Evolutionary conservation across 1,140 invertebrate genomes (phyloP), one percentile per base, ranked within the genome.

Genomic region (Drosophila pallidifrons): DNA sequence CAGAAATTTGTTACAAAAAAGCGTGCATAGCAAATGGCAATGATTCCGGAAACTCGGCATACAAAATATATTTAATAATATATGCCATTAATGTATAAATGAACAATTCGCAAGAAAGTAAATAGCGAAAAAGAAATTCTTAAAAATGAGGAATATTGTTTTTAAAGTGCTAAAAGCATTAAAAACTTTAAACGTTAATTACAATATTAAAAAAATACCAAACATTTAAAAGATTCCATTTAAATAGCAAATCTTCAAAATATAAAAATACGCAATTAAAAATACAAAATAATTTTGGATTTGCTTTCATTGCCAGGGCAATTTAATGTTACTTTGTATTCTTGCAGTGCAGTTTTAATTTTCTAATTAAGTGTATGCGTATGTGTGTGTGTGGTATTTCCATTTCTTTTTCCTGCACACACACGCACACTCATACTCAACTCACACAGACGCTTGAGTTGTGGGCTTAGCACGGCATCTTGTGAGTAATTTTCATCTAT

Each of bases 401-500:
- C 49, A 45, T 52, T 54, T 74, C 43, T 47, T 69, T 41, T 41
- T 63, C 35, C 47, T n/a, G 8, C 16, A 28, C 55, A 68, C 55
- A 68, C 49, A 20, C 30, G 13, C 20, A 72, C 66, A 57, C 63
- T n/a, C 15, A 28, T 6, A 51, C 66, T 54, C n/a, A 32, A 32
- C 2, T 54, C 66, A 43, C 52, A 54, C 47, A 57, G 61, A 65
- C 75, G 20, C 54, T 13, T 55, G 30, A 38, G 57, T 61, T 15
- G 41, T 55, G 38, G 46, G 10, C 60, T 65, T 77, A 72, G 68
- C 58, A 54, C 79, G 80, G 43, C 47, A 65, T 83, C 61, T 69
- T 89, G 59, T 77, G 80, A 88, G 85, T 75, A 85, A 88, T 88
- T 89, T 68, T 72, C 85, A 80, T 82, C 82, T 88, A 83, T 77